Conservation (phyloP, 1,140 invertebrate genomes). For the Drosophila melanogaster region DNA sequence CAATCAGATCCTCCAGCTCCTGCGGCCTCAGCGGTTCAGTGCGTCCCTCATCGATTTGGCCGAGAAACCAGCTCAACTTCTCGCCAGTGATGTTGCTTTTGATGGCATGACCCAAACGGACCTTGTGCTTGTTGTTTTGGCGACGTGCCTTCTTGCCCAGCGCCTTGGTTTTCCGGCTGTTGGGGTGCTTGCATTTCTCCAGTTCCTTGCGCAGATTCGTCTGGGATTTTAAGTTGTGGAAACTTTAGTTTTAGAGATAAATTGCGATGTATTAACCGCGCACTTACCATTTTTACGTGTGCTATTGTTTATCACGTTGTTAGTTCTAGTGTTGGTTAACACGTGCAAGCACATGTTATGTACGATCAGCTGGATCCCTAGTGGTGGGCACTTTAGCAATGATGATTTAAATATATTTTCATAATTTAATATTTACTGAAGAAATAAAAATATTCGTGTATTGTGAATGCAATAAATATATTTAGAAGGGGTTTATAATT, state of each 20-base stretch:
- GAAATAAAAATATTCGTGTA: no score
- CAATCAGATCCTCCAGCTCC: constrained; percentile 87
- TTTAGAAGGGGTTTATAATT: no score
- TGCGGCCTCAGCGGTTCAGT: constrained; percentile 86
- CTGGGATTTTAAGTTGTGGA: constrained; percentile 14
- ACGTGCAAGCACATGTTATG: constrained; percentile 2
- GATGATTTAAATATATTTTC: no score
- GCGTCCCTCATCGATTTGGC: constrained; percentile 86
- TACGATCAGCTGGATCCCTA: constrained; percentile 11
- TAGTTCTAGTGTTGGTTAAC: constrained; percentile 23
- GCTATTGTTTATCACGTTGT: constrained; percentile 20
- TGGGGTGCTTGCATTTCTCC: constrained; percentile 90
- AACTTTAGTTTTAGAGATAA: not conserved
- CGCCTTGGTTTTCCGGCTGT: constrained; percentile 90
- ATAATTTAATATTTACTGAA: no score
- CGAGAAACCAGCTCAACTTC: constrained; percentile 90
- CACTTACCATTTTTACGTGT: constrained; percentile 9
- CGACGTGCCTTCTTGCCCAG: constrained; percentile 88
- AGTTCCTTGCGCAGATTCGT: constrained; percentile 85
- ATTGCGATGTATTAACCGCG: not conserved
- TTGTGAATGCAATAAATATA: no score
- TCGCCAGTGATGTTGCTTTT: constrained; percentile 90
- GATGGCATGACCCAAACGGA: constrained; percentile 87
- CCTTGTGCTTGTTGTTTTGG: constrained; percentile 87
- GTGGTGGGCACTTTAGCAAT: not conserved